Evolutionary conservation across 1,140 invertebrate genomes (phyloP), one percentile per base, ranked within the genome.

Genomic region (Saccostrea glomerata): DNA sequence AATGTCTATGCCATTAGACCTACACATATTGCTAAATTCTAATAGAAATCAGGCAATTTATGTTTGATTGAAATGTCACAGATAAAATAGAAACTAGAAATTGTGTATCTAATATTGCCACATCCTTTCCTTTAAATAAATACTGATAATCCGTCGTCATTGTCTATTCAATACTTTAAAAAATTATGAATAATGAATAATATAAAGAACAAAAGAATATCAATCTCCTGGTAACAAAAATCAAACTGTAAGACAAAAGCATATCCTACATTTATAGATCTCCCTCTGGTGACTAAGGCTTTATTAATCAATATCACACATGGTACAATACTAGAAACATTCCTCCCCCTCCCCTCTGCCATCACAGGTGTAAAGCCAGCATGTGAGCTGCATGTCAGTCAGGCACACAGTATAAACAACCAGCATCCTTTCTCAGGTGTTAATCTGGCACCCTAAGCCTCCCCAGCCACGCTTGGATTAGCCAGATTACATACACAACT

Each of bases 361-460:
- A 36, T 36, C 23, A 12, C 70, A 77, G 70, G 70, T 77, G 70
- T 77, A 30, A 23, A 77, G 25, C 30, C 70, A 77, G 70, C 70
- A 77, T 77, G 70, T 77, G 70, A 13, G 25, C 13, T 77, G 70
- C 70, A 77, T 77, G 70, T 77, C 70, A 77, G 70, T 77, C 70
- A 77, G 30, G 70, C 70, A 77, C 70, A 77, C 70, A 77, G 70
- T 36, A n/a, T n/a, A 77, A 77, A 77, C 70, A 77, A 77, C 30
- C 70, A 77, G 23, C 30, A 36, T 77, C 70, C 70, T 36, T 13
- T 17, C 25, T 36, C 70, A 77, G 70, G 70, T 77, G 70, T 15
- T 77, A 30, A 77, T 73, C 70, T 77, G 70, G 70, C 70, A 77
- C 70, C 70, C 70, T 30, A 77, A 9, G 15, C 70, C 25, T 77